Conservation (phyloP, 2,888 invertebrate genomes). For the Drosophila engyochracea region DNA sequence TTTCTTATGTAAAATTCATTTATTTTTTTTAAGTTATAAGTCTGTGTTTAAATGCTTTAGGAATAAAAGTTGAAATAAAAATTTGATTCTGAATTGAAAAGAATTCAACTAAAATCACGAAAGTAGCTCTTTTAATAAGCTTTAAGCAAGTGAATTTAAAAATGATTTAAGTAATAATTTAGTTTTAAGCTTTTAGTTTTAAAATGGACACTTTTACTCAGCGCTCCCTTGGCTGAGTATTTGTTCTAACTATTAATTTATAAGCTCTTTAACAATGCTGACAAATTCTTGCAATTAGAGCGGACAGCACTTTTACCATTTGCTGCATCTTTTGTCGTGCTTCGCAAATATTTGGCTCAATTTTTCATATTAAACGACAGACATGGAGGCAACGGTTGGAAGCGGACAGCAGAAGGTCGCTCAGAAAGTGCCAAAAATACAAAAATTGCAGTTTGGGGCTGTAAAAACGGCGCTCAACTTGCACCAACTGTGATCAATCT, state of each 20-base stretch:
- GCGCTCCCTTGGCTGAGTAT: conserved; percentile 4
- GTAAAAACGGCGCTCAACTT: conserved; percentile 62
- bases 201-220: neutral
- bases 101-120: neutral
- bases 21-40: neutral
- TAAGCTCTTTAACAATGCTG: conserved; percentile 58
- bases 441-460: conserved; percentile 69
- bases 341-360: conserved; percentile 73
- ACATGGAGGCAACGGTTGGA: neutral
- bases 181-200: too few species aligned
- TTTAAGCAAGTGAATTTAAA: neutral
- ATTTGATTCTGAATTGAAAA: neutral
- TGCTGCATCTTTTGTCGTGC: conserved; percentile 38
- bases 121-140: neutral
- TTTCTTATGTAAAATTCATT: neutral
- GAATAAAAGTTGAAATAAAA: neutral
- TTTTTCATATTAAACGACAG: conserved; percentile 79
- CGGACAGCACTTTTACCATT: conserved; percentile 43
- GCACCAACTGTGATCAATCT: conserved; percentile 78
- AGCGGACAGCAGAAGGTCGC: conserved; percentile 52
- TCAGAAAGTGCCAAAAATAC: conserved; percentile 65
- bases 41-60: neutral
- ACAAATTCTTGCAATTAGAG: conserved; percentile 75
- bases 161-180: neutral
- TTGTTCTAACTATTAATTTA: conserved; percentile 49